Evolutionary conservation across 2,888 invertebrate genomes (phyloP).

Genomic region (Neuroscelio doddi): DNA sequence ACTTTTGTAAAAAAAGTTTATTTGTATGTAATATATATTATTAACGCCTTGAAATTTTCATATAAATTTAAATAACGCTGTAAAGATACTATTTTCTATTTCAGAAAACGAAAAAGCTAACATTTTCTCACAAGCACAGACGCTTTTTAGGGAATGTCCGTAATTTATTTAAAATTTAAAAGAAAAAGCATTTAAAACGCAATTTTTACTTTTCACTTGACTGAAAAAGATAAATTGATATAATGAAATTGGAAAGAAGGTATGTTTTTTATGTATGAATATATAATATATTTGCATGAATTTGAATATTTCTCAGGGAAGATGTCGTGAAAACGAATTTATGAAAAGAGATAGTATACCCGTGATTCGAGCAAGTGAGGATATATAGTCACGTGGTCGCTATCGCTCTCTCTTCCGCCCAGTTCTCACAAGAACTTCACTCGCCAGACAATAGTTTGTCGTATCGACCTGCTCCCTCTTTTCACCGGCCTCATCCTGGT

Average conservation of each 20-base stretch:
- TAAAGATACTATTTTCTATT: too few relatives aligned
- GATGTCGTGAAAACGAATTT: constrained; percentile 29
- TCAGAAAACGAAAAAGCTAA: too few relatives aligned
- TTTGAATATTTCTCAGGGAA: constrained; percentile 41
- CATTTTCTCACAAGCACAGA: too few relatives aligned
- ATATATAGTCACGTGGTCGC: constrained; percentile 52
- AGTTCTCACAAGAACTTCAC: constrained; percentile 62
- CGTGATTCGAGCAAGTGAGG: constrained; percentile 49
- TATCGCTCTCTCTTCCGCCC: constrained; percentile 53
- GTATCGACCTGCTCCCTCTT: constrained; percentile 62
- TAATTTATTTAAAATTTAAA: too few relatives aligned
- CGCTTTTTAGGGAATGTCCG: too few relatives aligned
- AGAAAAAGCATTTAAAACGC: neutral
- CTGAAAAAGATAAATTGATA: neutral
- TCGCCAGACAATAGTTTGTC: constrained; percentile 65
- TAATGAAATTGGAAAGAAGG: neutral
- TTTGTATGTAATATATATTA: too few relatives aligned
- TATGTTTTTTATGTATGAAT: constrained; percentile 31
- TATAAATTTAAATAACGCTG: too few relatives aligned
- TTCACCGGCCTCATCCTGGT: constrained; percentile 20
- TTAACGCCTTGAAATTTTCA: too few relatives aligned
- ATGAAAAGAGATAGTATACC: constrained; percentile 39
- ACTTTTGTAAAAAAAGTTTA: too few relatives aligned
- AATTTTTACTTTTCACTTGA: neutral
- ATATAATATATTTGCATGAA: constrained; percentile 39